These are phyloP conservation scores for Eulemur albifrons DNA, from an alignment of 2,797 vertebrate genomes.

Conservation along the genomic window DNA sequence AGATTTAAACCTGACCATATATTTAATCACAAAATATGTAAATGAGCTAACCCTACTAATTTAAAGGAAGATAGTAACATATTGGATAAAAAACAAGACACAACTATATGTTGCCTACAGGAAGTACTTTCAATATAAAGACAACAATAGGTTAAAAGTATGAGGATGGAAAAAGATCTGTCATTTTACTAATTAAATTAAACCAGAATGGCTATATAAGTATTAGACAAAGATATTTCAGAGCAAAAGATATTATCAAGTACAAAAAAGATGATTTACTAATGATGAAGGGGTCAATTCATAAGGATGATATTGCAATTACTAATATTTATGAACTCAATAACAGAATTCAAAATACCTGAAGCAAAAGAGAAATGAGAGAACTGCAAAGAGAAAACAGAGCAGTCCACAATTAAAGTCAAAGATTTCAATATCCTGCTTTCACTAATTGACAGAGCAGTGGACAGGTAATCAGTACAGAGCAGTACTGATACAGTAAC, in stretches of 20 bases:
- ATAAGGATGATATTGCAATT: neutral
- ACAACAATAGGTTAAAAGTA: neutral
- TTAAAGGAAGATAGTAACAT: neutral
- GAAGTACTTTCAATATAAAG: neutral
- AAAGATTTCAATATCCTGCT: neutral
- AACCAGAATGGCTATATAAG: neutral
- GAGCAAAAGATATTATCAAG: neutral
- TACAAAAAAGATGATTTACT: neutral
- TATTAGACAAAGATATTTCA: neutral
- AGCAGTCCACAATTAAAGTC: neutral
- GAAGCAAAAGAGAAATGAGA: neutral
- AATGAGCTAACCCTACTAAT: neutral
- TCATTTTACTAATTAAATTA: neutral
- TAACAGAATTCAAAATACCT: neutral
- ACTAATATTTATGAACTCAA: neutral
- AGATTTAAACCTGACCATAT: neutral
- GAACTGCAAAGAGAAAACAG: neutral
- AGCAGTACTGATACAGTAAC: neutral
- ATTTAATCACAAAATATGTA: neutral
- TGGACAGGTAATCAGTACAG: neutral
- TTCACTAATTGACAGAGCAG: neutral
- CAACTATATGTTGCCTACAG: neutral
- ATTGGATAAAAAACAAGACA: neutral
- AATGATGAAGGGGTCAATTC: neutral
- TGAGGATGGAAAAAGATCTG: neutral